Percentiles rank a stretch among this genome's conserved stretches.
Conservation (phyloP, 2,113 vertebrate genomes). For the Alosa alosa region DNA sequence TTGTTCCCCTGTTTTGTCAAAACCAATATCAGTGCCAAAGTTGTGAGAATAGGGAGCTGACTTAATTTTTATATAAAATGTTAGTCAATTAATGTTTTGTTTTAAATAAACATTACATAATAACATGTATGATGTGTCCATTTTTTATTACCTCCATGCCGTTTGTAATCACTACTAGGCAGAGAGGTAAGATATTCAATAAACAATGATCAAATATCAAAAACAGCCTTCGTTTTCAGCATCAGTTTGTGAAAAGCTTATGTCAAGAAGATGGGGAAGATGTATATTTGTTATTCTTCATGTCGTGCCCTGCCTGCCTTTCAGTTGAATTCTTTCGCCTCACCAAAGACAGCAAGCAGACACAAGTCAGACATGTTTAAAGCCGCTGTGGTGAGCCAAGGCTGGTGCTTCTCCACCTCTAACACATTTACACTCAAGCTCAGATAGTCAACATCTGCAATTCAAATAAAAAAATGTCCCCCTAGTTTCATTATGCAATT, state of each 20-base stretch:
- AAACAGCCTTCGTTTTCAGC: background rate
- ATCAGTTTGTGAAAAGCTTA: background rate
- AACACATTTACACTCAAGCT: background rate
- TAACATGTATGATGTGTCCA: background rate
- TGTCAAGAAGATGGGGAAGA: background rate
- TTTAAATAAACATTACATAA: background rate
- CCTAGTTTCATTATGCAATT: background rate
- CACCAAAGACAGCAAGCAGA: slow-evolving; percentile 65
- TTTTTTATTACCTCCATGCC: background rate
- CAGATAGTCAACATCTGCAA: background rate
- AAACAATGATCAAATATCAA: background rate
- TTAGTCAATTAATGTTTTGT: background rate
- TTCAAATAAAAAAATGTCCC: background rate
- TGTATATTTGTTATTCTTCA: background rate
- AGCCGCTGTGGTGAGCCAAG: background rate
- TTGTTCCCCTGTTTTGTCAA: background rate
- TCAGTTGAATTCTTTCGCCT: slow-evolving; percentile 55
- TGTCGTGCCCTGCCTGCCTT: background rate
- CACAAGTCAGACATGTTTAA: slow-evolving; percentile 53
- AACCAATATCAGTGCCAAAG: background rate
- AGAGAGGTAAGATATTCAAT: background rate
- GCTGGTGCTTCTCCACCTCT: background rate
- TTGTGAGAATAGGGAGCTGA: background rate
- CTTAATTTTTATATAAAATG: background rate
- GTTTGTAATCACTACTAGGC: background rate